Base-by-base conservation (phyloP, 2,888 invertebrate species). In the Kryphioiulus occultus region DNA sequence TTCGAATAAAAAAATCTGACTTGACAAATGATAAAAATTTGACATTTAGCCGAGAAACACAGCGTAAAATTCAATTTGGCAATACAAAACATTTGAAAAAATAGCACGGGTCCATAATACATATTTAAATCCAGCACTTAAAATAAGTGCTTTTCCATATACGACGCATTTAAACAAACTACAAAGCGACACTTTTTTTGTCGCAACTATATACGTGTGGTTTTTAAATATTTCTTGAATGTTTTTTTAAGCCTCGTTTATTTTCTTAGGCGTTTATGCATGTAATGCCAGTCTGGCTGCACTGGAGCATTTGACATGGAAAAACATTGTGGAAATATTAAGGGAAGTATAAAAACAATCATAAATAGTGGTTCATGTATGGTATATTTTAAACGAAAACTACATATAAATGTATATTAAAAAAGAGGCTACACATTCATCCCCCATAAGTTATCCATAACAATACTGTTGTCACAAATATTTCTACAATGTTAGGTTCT, bases 21-120 rank as follows among this genome's bases (percentile, higher is more conserved):
- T 68, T 68, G 68, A 68, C 68, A 68, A 68, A 68, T 68, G 68
- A 68, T 68, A 68, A 68, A 68, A 68, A 68, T 68, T 26, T 68
- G 68, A 68, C 68, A 68, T 68, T 68, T 68, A 68, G 26, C 26
- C 68, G 68, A n/a, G 22, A n/a, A 68, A 68, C 68, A 68, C 68
- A 68, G 26, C 26, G 4, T 68, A 26, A 68, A 68, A 68, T 68
- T 68, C 68, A 26, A 68, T 68, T 68, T 68, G 68, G 26, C 26
- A 26, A 10, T 26, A 26, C 26, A 26, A 10, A 12, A 26, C 26
- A n/a, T 68, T 68, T 68, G 26, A 68, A 68, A 68, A 68, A n/a
- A 35, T 35, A 68, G 68, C 68, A 68, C 15, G 15, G 68, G 26
- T 68, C 68, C 68, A 68, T 68, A 68, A 68, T 68, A 68, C 68